A percentile compares a stretch with the other conserved stretches of the same genome.
phyloP scores from a whole-genome alignment of 2,113 vertebrate genomes.

The Oreochromis spilurus region DNA sequence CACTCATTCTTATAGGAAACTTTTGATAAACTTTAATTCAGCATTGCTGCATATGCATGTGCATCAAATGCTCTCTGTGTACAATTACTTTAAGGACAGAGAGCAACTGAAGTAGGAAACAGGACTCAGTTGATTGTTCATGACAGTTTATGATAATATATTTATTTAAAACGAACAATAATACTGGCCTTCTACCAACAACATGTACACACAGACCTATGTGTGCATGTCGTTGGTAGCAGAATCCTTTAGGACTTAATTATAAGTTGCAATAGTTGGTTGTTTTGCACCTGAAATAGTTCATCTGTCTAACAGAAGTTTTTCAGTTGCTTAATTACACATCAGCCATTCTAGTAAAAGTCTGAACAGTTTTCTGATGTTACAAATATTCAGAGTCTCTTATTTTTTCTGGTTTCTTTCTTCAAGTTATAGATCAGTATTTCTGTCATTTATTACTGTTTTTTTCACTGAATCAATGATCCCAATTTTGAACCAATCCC shows the following conservation, averaged over 20 bases:
- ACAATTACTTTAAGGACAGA: neutral
- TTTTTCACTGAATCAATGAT: neutral
- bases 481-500: rapidly evolving
- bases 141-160: neutral
- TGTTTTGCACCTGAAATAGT: neutral
- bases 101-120: neutral
- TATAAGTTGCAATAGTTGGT: neutral
- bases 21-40: neutral
- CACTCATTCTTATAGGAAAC: neutral
- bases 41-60: neutral
- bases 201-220: neutral
- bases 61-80: neutral
- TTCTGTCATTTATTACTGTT: neutral
- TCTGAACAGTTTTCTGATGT: neutral
- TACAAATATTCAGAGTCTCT: neutral
- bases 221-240: neutral
- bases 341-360: neutral
- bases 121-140: neutral
- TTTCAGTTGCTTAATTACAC: neutral
- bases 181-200: neutral
- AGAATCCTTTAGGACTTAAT: neutral
- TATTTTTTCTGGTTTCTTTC: neutral
- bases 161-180: neutral
- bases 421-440: neutral
- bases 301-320: neutral